Evolutionary conservation across 2,888 invertebrate species (phyloP).

Genomic region (Leptinotarsa peninsularis): DNA sequence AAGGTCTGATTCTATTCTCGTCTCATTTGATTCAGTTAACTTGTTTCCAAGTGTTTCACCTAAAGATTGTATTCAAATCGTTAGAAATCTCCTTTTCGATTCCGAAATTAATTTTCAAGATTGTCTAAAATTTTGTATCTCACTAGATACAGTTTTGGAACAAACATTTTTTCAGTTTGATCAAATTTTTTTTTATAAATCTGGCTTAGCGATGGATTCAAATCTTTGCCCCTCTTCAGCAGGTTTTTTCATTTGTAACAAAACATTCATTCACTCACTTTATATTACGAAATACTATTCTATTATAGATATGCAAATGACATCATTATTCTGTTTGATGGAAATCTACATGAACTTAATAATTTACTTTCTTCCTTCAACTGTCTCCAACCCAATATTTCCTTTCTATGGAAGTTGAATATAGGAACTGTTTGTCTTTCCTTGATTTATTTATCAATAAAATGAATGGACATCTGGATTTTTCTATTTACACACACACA

Average conservation of each 20-base stretch:
- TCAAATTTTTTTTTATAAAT: not conserved
- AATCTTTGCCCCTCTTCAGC: not conserved
- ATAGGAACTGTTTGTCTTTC: too few relatives aligned
- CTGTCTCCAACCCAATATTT: too few relatives aligned
- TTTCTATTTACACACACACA: too few relatives aligned
- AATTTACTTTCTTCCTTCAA: not conserved
- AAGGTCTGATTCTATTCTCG: not conserved
- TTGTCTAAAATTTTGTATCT: not conserved
- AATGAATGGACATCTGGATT: too few relatives aligned
- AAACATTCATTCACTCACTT: too few relatives aligned
- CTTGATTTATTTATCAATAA: too few relatives aligned
- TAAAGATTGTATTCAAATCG: slow-evolving; percentile 4
- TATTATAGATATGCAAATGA: too few relatives aligned
- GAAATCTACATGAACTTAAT: not conserved
- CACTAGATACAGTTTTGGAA: not conserved
- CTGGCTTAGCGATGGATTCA: slow-evolving; percentile 5
- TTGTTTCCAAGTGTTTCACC: not conserved
- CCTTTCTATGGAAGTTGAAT: too few relatives aligned
- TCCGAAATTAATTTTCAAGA: not conserved
- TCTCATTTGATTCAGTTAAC: not conserved
- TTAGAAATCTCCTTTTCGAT: not conserved
- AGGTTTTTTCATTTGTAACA: not conserved
- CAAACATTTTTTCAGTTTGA: slow-evolving; percentile 16
- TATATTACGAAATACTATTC: too few relatives aligned
- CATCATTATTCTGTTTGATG: not conserved